Evolutionary conservation across 2,888 invertebrate genomes (phyloP).

Genomic region (Chaetogeoica ovagalla): DNA sequence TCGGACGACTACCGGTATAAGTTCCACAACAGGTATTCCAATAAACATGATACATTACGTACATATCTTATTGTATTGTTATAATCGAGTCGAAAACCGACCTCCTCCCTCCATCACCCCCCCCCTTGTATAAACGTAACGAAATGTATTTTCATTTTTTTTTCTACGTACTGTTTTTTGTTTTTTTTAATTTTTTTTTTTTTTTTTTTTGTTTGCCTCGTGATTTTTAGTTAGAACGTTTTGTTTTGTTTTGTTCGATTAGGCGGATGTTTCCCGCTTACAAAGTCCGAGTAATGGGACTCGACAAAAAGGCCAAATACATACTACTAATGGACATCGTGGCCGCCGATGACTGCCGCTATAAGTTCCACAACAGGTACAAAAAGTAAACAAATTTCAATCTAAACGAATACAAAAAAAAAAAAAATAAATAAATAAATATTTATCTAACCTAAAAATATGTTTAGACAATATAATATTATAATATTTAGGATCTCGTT

Average conservation of each 20-base stretch:
- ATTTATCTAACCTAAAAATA: no score
- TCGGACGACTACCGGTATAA: constrained; percentile 98
- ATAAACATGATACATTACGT: background rate
- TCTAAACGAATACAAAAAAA: constrained; percentile 46
- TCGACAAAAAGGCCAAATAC: constrained; percentile 97
- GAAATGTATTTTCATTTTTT: constrained; percentile 18
- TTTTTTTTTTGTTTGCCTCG: background rate
- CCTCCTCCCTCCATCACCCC: background rate
- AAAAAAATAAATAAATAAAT: no score
- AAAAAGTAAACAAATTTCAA: constrained; percentile 53
- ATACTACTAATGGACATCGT: constrained; percentile 96
- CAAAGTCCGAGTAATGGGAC: constrained; percentile 93
- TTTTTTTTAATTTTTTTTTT: no score
- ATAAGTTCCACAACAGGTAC: constrained; percentile 93
- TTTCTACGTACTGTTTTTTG: constrained; percentile 54
- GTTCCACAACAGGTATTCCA: constrained; percentile 86
- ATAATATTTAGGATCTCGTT: no score
- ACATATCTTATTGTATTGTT: no score
- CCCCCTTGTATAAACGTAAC: background rate
- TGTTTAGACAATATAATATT: constrained; percentile 27
- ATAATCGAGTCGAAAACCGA: background rate
- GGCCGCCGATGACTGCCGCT: constrained; percentile 93
- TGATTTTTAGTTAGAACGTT: constrained; percentile 53
- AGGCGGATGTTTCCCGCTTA: constrained; percentile 98
- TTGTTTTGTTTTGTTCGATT: constrained; percentile 60